Conservation (phyloP, 2,888 invertebrate genomes). For the Cabera pusaria region DNA sequence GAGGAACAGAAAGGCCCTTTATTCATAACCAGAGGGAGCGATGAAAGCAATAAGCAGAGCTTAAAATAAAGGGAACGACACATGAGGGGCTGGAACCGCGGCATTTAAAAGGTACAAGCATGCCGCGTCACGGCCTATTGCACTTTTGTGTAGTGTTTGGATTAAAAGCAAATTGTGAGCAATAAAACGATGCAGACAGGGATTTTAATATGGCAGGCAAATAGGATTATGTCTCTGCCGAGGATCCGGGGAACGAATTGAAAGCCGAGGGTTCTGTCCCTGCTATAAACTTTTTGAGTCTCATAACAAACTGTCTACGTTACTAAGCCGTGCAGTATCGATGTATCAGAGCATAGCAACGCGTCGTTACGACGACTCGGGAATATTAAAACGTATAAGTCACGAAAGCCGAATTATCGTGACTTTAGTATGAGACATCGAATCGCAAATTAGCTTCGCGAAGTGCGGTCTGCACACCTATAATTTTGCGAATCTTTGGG, state of each 20-base stretch:
- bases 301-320: slow-evolving; percentile 4
- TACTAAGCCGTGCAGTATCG: slow-evolving; percentile 46
- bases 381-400: slow-evolving; percentile 71
- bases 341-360: slow-evolving; percentile 73
- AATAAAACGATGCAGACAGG: slow-evolving; percentile 27
- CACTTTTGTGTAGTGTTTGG: slow-evolving; percentile 33
- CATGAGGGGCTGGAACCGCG: slow-evolving; percentile 27
- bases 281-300: slow-evolving; percentile 12
- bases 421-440: slow-evolving; percentile 44
- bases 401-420: slow-evolving; percentile 63
- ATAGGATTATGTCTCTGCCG: slow-evolving; percentile 27
- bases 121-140: slow-evolving; percentile 31
- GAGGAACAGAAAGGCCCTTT: slow-evolving; percentile 56
- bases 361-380: slow-evolving; percentile 42
- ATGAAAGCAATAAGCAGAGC: slow-evolving; percentile 50
- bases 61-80: slow-evolving; percentile 52
- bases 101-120: slow-evolving; percentile 30
- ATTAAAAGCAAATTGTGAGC: slow-evolving; percentile 32
- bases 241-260: slow-evolving; percentile 19
- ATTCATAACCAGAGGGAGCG: slow-evolving; percentile 53
- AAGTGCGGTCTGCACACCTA: slow-evolving; percentile 38
- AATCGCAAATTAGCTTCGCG: slow-evolving; percentile 35
- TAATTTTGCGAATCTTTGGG: slow-evolving; percentile 25
- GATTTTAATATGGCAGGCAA: slow-evolving; percentile 26
- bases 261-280: slow-evolving; percentile 6